Evolutionary conservation across 2,888 invertebrate species (phyloP), one percentile per base, ranked within the genome.

Genomic region (Monopis laevigella): DNA sequence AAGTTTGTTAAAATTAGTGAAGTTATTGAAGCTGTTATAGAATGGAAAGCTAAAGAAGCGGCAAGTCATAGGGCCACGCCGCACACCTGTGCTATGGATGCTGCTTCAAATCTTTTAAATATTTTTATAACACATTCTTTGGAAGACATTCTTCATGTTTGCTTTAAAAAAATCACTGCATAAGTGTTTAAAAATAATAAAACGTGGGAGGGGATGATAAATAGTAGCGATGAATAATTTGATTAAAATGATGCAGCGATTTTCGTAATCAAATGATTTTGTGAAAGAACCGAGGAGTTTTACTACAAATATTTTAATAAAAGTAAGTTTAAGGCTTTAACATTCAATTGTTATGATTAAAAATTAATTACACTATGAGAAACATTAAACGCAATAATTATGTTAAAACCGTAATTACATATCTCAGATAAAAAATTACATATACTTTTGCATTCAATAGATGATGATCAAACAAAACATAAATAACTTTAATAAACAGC

Each of bases 111-210:
- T 66, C 70, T 65, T 69, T 65, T 63, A 70, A 64, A 70, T 73
- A 71, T 73, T 73, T 73, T 72, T 59, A 58, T 70, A 66, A 58
- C 63, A 63, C 70, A 72, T 74, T 73, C 72, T 66, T 68, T 50
- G 39, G 53, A 54, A 52, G 45, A 52, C 59, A 68, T 67, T 69
- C 65, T 42, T 40, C 29, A 39, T 43, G 35, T 40, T 40, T 43
- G 27, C 21, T 42, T 38, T 40, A 14, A 28, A 36, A 36, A 19
- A 39, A 28, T 27, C 27, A 39, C 16, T 10, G 11, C 34, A 6
- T 65, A 67, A 61, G 53, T 65, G 61, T 69, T 66, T 47, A 52
- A 51, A 49, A 47, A 46, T 46, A 44, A 46, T 47, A 35, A 39
- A 41, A 27, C 21, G 40, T 43, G 47, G 48, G 58, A 54, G 58